Conservation (phyloP, 2,113 vertebrate genomes). For the Eubucco bourcierii region DNA sequence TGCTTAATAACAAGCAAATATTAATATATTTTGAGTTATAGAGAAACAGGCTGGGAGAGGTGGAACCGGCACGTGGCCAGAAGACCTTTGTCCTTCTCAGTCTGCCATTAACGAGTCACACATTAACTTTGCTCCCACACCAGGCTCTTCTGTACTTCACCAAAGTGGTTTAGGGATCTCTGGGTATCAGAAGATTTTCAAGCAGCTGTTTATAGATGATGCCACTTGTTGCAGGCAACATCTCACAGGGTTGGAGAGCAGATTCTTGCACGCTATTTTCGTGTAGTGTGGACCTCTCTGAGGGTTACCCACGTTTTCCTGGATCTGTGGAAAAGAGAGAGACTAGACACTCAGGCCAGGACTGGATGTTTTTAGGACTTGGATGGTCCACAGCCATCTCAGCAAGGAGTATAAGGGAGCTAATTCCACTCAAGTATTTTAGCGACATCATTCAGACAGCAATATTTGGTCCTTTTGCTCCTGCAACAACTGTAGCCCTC, state of each 20-base stretch:
- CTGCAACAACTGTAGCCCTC: neutral
- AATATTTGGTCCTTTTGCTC: neutral
- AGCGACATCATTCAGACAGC: neutral
- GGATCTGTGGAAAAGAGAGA: neutral
- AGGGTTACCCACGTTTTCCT: neutral
- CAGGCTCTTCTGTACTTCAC: neutral
- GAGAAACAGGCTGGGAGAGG: neutral
- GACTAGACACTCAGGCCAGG: neutral
- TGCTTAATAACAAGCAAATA: constrained; percentile 55
- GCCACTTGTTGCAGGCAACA: neutral
- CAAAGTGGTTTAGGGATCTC: neutral
- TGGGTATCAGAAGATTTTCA: neutral
- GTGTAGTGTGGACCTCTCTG: neutral
- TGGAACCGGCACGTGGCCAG: neutral
- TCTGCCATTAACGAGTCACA: constrained; percentile 37
- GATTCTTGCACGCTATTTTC: neutral
- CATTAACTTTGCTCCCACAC: constrained; percentile 31
- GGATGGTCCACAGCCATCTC: neutral
- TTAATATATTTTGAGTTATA: constrained; percentile 17
- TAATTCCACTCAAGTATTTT: neutral
- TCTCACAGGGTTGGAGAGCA: neutral
- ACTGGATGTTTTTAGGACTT: neutral
- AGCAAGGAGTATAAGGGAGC: neutral
- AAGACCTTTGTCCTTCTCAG: constrained; percentile 31
- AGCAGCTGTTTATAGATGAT: neutral